Percentiles rank a stretch among this genome's conserved stretches.
Conservation (phyloP, 2,888 invertebrate species). For the Norana najaformis region DNA sequence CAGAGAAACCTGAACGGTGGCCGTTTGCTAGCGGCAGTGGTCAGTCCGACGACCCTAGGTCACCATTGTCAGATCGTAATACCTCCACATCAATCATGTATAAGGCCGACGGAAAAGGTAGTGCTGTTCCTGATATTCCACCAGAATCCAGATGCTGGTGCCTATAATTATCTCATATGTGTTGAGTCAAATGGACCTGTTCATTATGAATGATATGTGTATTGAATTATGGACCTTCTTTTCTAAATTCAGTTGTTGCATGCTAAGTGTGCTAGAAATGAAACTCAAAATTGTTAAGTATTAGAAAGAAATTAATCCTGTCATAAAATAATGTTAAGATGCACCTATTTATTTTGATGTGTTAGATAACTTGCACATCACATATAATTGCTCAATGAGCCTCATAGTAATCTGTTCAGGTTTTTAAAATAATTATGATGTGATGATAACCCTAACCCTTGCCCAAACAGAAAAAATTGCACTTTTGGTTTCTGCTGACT, state of each 20-base stretch:
- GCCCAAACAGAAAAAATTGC: too few species aligned
- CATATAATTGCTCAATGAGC: background rate
- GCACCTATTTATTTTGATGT: background rate
- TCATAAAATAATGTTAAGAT: background rate
- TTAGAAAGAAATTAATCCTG: too few species aligned
- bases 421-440: background rate
- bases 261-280: background rate
- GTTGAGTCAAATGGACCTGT: background rate
- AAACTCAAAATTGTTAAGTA: too few species aligned
- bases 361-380: background rate
- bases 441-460: background rate
- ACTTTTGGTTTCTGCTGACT: too few species aligned
- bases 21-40: background rate
- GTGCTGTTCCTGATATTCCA: background rate
- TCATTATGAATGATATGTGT: background rate
- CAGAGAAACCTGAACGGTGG: slow-evolving; percentile 20
- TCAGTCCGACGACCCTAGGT: background rate
- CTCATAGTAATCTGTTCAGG: background rate
- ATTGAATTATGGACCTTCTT: background rate
- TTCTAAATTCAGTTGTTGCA: background rate
- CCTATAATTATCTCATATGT: background rate
- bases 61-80: slow-evolving; percentile 16
- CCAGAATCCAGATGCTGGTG: background rate
- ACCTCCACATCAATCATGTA: slow-evolving; percentile 22
- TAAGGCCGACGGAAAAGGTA: slow-evolving; percentile 30